Percentiles rank a stretch among this genome's conserved stretches.
Conservation (phyloP, 2,888 invertebrate genomes). For the Apotomis turbidana region DNA sequence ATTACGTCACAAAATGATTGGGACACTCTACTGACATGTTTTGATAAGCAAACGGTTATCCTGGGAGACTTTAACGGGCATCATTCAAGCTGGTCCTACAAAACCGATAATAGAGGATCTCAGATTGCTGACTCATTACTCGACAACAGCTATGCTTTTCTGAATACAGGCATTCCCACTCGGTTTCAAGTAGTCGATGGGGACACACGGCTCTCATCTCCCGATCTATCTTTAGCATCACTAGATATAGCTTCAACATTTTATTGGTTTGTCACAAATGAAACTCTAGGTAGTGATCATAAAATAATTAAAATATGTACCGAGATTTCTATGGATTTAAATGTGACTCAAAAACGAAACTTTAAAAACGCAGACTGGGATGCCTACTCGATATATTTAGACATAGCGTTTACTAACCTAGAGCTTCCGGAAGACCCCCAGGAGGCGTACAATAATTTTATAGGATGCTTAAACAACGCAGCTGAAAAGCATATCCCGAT, state of each 20-base stretch:
- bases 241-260: not conserved
- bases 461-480: constrained; percentile 1
- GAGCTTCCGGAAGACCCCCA: constrained; percentile 20
- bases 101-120: not conserved
- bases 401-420: constrained; percentile 12
- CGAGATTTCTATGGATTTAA: not conserved
- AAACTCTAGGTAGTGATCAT: not conserved
- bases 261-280: not conserved
- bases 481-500: not conserved
- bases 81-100: not conserved
- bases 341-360: constrained; percentile 38
- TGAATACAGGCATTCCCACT: not conserved
- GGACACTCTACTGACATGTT: not conserved
- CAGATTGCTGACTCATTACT: not conserved
- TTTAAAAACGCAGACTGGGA: constrained; percentile 44
- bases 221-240: not conserved
- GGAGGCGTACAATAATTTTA: constrained; percentile 39
- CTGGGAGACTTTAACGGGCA: constrained; percentile 3
- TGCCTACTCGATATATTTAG: constrained; percentile 23
- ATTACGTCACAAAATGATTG: not conserved
- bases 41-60: not conserved
- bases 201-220: not conserved
- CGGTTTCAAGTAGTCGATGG: not conserved
- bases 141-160: not conserved
- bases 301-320: not conserved